These are phyloP conservation scores for Scopus umbretta DNA, from an alignment of 2,113 vertebrate genomes.

Conservation along the genomic window DNA sequence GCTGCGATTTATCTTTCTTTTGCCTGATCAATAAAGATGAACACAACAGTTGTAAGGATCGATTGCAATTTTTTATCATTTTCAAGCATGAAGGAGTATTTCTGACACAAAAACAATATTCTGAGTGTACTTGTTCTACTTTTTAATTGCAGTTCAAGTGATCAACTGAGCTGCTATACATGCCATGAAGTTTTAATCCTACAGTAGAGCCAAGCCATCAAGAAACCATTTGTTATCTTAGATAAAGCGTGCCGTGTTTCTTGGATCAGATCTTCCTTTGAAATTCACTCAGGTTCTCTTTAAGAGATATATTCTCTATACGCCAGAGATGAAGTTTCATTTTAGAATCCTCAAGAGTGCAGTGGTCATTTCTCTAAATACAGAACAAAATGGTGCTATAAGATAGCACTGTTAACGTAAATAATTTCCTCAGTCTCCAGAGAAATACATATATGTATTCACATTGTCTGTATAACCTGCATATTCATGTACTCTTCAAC, in stretches of 20 bases:
- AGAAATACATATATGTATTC: neutral
- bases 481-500: neutral
- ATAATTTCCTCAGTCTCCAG: neutral
- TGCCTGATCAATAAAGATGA: constrained; percentile 82
- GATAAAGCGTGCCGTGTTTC: neutral
- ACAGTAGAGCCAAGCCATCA: neutral
- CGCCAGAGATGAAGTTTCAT: neutral
- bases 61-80: constrained; percentile 82
- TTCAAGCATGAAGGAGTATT: constrained; percentile 69
- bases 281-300: neutral
- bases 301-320: neutral
- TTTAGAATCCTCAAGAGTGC: neutral
- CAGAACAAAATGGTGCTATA: neutral
- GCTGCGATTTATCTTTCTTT: constrained; percentile 81
- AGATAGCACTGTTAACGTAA: neutral
- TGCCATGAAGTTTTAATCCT: constrained; percentile 46
- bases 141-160: constrained; percentile 52
- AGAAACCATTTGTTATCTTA: constrained; percentile 49
- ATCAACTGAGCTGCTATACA: constrained; percentile 28
- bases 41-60: constrained; percentile 80
- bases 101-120: constrained; percentile 75
- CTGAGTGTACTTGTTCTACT: constrained; percentile 31
- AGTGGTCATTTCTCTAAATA: neutral
- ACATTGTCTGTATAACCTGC: neutral
- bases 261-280: neutral